Evolutionary conservation across 2,888 invertebrate species (phyloP), one percentile per base, ranked within the genome.

Genomic region (Panopea generosa): DNA sequence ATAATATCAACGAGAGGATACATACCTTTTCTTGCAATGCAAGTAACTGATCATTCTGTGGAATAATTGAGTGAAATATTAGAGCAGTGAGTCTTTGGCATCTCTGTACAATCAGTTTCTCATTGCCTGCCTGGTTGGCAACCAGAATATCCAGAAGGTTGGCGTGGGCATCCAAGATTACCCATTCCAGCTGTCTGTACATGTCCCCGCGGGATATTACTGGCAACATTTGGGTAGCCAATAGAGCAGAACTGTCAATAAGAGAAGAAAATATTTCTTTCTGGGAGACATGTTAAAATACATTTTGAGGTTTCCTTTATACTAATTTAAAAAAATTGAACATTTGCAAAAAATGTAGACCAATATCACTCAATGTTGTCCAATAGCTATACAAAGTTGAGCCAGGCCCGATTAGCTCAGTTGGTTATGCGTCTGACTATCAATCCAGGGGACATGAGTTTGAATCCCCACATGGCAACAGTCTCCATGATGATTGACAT

Each of bases 111-210:
- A 91, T 90, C n/a, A 90, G 79, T 50, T 78, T 77, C 71, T 86
- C 86, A 57, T 87, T 84, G 2, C 83, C 87, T 3, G 76, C 78
- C 38, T 84, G 76, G 20, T 75, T 79, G 18, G 81, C 76, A 4
- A 85, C 65, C 50, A 90, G 77, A 22, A 87, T 66, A 43, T 91
- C 89, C 2, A 92, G 84, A 16, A 92, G 86, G 22, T 80, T 68
- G 7, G 90, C 82, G 75, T 92, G 92, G 14, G 90, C 90, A 50
- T 91, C 91, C 26, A 92, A 82, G 61, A 92, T 76, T 4, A 92
- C 89, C 91, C 91, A 91, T 80, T 91, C 91, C 29, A 91, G 73
- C 72, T 91, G 91, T 75, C 89, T 85, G 78, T 91, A 91, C 59
- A 86, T 85, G 73, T 91, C 90, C 14, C 91, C 91, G n/a, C 87